Percentiles rank a stretch among this genome's conserved stretches.
These are phyloP conservation scores for Gracilinanus agilis DNA, from an alignment of 2,113 vertebrate species.

Conservation along the genomic window DNA sequence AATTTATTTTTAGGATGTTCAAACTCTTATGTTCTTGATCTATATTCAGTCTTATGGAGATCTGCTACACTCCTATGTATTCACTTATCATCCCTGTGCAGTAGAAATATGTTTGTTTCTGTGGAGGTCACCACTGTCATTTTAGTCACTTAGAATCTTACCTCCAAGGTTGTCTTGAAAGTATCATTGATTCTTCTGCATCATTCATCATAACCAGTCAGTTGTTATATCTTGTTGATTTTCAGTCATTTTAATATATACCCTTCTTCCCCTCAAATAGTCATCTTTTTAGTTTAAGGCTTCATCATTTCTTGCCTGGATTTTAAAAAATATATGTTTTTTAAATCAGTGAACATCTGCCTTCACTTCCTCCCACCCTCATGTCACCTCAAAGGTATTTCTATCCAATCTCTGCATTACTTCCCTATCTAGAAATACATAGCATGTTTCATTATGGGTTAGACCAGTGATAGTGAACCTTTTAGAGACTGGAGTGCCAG, in stretches of 20 bases:
- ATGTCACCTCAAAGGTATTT: not conserved
- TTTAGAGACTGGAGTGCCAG: too few species aligned
- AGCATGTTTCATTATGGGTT: not conserved
- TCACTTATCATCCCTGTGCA: not conserved
- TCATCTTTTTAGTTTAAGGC: not conserved
- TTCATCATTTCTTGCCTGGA: not conserved
- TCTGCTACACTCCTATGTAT: not conserved
- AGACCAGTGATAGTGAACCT: too few species aligned
- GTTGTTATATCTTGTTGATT: not conserved
- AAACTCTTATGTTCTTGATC: not conserved
- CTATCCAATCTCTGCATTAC: not conserved
- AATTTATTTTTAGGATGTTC: not conserved
- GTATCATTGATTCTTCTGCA: too few species aligned
- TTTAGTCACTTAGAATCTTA: too few species aligned
- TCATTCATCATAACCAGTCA: not conserved
- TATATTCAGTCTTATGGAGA: not conserved
- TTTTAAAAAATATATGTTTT: not conserved
- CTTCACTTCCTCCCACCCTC: not conserved
- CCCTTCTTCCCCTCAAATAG: too few species aligned
- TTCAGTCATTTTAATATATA: not conserved
- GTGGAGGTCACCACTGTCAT: too few species aligned
- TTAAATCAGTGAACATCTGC: not conserved
- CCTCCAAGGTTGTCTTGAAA: too few species aligned
- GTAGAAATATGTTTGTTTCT: not conserved
- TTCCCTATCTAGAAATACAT: not conserved